Evolutionary conservation across 1,140 invertebrate species (phyloP), one percentile per base, ranked within the genome.

Genomic region (Hesperophylax magnus): DNA sequence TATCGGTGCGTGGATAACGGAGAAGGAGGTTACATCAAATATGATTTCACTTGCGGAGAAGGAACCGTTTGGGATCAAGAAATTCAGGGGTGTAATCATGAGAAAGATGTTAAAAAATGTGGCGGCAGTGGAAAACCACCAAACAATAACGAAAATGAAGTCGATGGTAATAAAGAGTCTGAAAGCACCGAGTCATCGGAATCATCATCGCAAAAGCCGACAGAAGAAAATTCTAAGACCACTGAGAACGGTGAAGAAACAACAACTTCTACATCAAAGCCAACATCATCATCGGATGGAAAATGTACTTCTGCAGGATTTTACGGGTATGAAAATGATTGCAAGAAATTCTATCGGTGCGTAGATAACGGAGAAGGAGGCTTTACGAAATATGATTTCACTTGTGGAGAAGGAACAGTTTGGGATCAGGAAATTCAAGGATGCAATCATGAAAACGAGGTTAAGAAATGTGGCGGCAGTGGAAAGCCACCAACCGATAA

Each of bases 1-100:
- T 93, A 93, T 84, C 87, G 93, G 39, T 94, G 93, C 84, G 92
- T 93, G 2, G 89, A 92, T 83, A 89, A 91, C 79, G 91, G 90
- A 34, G 85, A 90, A 79, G 90, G 90, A 4, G 89, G 89, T 52
- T 92, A 88, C 75, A 89, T 84, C 24, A 91, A 90, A 85, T 91
- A 92, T 83, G 88, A 92, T 60, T 93, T 93, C 85, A 87, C 85
- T 8, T 93, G 92, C 85, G 91, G 90, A 2, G 88, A 90, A 54
- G 92, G 92, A 61, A 85, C 92, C 9, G 92, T 90, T 27, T 93
- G 82, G 85, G 80, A 86, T 85, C 67, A 82, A 79, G 76, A 86
- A 65, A 80, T 84, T 71, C 82, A 85, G 76, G 82, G 81, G 22
- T 84, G 85, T 82, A 85, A 87, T 86, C 81, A 89, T 85, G 86